Conservation (phyloP, 2,888 invertebrate genomes). For the Noctuana brunneofusca region DNA sequence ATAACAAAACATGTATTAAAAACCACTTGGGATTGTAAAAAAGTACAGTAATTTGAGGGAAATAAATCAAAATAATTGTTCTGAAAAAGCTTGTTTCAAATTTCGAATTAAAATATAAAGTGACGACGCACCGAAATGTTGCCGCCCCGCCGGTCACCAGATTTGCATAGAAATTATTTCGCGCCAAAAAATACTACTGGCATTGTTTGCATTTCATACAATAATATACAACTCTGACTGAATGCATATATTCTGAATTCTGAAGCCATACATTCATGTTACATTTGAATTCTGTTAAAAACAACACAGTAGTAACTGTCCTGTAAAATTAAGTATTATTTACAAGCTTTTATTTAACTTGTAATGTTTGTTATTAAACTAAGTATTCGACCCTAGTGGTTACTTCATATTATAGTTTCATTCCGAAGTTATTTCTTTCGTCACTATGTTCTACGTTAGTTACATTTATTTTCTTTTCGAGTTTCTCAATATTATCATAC, state of each 20-base stretch:
- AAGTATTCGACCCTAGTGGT: too few species aligned
- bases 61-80: slow-evolving; percentile 31
- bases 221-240: not conserved
- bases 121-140: slow-evolving; percentile 15
- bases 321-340: too few species aligned
- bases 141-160: slow-evolving; percentile 5
- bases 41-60: slow-evolving; percentile 9
- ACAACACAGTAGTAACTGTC: too few species aligned
- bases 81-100: slow-evolving; percentile 26
- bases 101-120: slow-evolving; percentile 20
- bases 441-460: too few species aligned
- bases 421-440: too few species aligned
- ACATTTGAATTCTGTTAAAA: too few species aligned
- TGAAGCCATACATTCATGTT: too few species aligned
- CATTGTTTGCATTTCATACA: slow-evolving; percentile 26
- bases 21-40: not conserved
- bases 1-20: not conserved
- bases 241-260: not conserved
- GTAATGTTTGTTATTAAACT: too few species aligned
- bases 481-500: too few species aligned
- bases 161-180: slow-evolving; percentile 34
- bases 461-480: too few species aligned
- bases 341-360: too few species aligned
- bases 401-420: too few species aligned
- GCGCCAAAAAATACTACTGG: slow-evolving; percentile 20